These are phyloP conservation scores for Furnarius figulus DNA, from an alignment of 2,113 vertebrate species.

Conservation along the genomic window DNA sequence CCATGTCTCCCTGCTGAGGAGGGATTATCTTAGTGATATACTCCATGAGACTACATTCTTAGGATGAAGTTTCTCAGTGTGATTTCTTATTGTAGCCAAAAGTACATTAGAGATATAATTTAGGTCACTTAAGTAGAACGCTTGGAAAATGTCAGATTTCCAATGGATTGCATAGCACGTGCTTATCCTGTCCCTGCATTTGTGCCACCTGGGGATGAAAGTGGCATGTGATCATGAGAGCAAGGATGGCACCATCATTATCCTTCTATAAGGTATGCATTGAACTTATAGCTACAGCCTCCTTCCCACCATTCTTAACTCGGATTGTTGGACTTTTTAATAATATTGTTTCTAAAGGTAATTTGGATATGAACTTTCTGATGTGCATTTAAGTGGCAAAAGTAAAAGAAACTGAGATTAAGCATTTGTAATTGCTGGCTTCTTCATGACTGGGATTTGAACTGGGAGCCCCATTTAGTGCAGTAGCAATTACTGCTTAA, in stretches of 20 bases:
- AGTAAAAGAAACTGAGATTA: not conserved
- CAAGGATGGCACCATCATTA: not conserved
- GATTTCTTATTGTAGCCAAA: not conserved
- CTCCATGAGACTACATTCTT: not conserved
- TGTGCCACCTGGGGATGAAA: accelerated
- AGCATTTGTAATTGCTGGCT: not conserved
- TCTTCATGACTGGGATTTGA: not conserved
- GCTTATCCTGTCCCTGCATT: not conserved
- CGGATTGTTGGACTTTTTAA: not conserved
- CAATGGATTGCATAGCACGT: not conserved
- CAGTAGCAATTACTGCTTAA: not conserved
- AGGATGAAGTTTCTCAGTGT: not conserved
- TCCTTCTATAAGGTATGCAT: not conserved
- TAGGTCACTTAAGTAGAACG: constrained; percentile 8
- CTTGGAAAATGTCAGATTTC: not conserved
- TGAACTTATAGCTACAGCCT: not conserved
- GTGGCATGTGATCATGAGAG: not conserved
- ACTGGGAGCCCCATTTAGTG: not conserved
- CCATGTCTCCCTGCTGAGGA: not conserved
- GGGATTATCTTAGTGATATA: not conserved
- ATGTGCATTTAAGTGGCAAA: not conserved
- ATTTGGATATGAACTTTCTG: not conserved
- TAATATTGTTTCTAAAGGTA: not conserved
- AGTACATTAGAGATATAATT: not conserved
- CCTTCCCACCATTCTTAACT: not conserved